Base-by-base conservation (phyloP, 2,888 invertebrate genomes). In the Oxystoma pomonae region DNA sequence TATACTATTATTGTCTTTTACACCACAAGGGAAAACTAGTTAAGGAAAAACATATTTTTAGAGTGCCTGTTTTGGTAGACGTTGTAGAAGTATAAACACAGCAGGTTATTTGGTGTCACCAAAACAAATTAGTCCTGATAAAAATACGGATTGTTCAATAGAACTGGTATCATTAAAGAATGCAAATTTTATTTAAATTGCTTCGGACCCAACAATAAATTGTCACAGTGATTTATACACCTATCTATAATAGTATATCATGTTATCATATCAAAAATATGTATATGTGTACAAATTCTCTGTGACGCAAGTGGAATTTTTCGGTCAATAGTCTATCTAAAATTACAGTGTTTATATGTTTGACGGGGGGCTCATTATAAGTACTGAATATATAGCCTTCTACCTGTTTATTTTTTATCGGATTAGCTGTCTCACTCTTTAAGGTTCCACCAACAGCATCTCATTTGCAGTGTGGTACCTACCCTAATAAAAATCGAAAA, bases 371-470 rank as follows among this genome's bases (percentile, higher is more conserved):
- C 71, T 72, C 72, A 74, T 74, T 72, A 72, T 70, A 71, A 71
- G 73, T 73, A 71, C 71, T n/a, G n/a, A 73, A 72, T 71, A 72
- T n/a, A n/a, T 73, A 72, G 65, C 70, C 70, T 71, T 73, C 73
- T 74, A 74, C 74, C 74, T 74, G 74, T 73, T 74, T 72, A 73
- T 74, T 75, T 74, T 75, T 74, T 73, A 70, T 71, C 68, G 63
- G 58, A 50, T 65, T 58, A 55, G 64, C 67, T 35, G 20, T 68
- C 67, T 65, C 65, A 67, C 57, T 69, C 60, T 52, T 51, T 52
- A 22, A 51, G 70, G 69, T 69, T 65, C 57, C 63, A 69, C 60
- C 62, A 62, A 64, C 70, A 69, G 69, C 69, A 65, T 71, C 68
- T 66, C 12, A 50, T 9, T 50, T 50, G n/a, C 50, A 50, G 50